Evolutionary conservation across 1,140 invertebrate genomes (phyloP), one percentile per base, ranked within the genome.

Genomic region (Apocrypta bakeri): DNA sequence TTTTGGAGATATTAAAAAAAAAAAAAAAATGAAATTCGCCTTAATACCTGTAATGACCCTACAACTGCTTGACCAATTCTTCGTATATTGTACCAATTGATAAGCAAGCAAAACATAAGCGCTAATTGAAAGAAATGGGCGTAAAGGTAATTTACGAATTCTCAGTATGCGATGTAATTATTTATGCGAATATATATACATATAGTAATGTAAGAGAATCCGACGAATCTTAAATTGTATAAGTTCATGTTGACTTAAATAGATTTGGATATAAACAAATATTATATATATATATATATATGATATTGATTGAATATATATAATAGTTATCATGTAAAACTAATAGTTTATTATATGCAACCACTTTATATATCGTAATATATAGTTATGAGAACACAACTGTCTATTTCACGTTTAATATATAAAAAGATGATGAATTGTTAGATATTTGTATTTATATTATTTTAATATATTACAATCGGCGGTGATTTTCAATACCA

Each of bases 391-490:
- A n/a, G 37, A 71, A 71, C 69, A 72, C 40, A 29, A 40, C 74
- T 8, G 80, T 82, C 84, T 61, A 85, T 77, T 81, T 82, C 82
- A 78, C 74, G 48, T 83, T 87, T 82, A 83, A 83, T 69, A 83
- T 82, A 61, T 79, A 74, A 84, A n/a, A n/a, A 79, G 56, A 66
- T 84, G 42, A n/a, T 7, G n/a, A 56, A 56, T 21, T 56, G 48
- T 56, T 56, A 56, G 48, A 56, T 56, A 56, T 56, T 56, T 56
- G 21, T 56, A 56, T 56, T 1, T 56, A 56, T n/a, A n/a, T n/a
- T n/a, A n/a, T n/a, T 56, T 17, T 56, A 56, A 56, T 56, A n/a
- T 21, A 56, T 56, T 56, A 56, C 48, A n/a, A 56, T n/a, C 21
- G 48, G 48, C 21, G 48, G 48, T 56, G n/a, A 56, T 56, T 56